Evolutionary conservation across 2,113 vertebrate species (phyloP).

Genomic region (Ondatra zibethicus): DNA sequence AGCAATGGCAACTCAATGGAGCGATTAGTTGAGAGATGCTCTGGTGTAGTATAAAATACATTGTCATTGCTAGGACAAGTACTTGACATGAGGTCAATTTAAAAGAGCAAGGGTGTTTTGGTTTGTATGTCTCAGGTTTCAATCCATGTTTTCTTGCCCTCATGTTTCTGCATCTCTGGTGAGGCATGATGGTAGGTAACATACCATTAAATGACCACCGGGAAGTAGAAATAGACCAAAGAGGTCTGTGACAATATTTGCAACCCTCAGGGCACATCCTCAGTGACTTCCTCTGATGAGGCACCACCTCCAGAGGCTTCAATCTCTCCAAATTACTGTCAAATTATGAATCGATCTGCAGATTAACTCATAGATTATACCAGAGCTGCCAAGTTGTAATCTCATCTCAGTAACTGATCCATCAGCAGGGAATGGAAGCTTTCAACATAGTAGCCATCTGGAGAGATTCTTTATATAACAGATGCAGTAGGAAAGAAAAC

Average conservation of each 20-base stretch:
- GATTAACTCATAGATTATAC: not conserved
- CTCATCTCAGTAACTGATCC: not conserved
- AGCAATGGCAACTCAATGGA: not conserved
- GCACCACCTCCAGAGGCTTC: not conserved
- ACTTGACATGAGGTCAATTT: not conserved
- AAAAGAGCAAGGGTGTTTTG: not conserved
- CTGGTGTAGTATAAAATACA: not conserved
- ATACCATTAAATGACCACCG: not conserved
- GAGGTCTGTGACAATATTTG: not conserved
- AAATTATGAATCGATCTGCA: not conserved
- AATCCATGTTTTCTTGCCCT: not conserved
- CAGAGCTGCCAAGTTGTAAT: not conserved
- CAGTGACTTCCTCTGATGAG: not conserved
- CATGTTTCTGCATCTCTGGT: not conserved
- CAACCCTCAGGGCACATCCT: no score
- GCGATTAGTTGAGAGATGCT: not conserved
- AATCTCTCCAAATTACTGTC: not conserved
- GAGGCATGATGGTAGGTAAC: not conserved
- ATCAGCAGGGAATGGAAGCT: not conserved
- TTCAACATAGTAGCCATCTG: not conserved
- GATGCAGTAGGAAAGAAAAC: not conserved
- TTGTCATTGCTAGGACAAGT: not conserved
- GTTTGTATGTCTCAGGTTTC: not conserved
- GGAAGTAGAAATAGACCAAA: not conserved
- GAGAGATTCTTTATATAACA: not conserved